Conservation (phyloP, 2,113 vertebrate genomes). For the Percina caprodes region DNA sequence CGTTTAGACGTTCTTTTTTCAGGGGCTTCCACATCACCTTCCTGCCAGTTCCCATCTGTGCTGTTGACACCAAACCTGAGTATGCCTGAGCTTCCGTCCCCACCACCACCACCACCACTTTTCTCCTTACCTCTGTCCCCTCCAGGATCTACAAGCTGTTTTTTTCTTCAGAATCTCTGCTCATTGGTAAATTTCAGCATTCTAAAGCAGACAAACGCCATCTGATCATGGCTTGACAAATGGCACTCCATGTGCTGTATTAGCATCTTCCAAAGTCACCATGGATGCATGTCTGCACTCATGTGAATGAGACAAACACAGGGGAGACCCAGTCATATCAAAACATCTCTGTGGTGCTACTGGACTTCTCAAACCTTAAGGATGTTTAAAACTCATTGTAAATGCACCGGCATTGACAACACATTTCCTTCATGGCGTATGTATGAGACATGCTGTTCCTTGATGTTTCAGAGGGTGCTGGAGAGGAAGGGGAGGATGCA, state of each 20-base stretch:
- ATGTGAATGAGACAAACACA: background rate
- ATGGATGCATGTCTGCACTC: background rate
- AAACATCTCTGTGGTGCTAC: background rate
- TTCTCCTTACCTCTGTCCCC: too few species aligned
- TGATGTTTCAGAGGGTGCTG: conserved; percentile 73
- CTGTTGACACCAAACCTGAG: too few species aligned
- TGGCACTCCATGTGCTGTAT: background rate
- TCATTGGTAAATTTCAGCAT: too few species aligned
- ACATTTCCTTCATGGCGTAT: background rate
- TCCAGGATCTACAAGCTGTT: too few species aligned
- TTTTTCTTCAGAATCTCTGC: too few species aligned
- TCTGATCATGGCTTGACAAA: background rate
- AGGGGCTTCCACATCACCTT: background rate
- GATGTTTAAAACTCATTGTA: background rate
- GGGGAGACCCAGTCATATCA: background rate
- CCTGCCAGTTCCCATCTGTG: too few species aligned
- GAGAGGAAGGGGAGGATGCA: conserved; percentile 65
- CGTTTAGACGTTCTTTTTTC: background rate
- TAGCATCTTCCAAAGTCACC: background rate
- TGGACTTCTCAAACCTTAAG: too few species aligned
- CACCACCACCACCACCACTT: too few species aligned
- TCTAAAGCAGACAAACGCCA: too few species aligned
- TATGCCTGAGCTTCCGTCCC: too few species aligned
- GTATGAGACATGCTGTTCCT: background rate
- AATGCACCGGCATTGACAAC: background rate